A percentile compares a stretch with the other conserved stretches of the same genome.
These are phyloP conservation scores for Mechanitis messenoides DNA, from an alignment of 2,888 invertebrate species.

Conservation along the genomic window DNA sequence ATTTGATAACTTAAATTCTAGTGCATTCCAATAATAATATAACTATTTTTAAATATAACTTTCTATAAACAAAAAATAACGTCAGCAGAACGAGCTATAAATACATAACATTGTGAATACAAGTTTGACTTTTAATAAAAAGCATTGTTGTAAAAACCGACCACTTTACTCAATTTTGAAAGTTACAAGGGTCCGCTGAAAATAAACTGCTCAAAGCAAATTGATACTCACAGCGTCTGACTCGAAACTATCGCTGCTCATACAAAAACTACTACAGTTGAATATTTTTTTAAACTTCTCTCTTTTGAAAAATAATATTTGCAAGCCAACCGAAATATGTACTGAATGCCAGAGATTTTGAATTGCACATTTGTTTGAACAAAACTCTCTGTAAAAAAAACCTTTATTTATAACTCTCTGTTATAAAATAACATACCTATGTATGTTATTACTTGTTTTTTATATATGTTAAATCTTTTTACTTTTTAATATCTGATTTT, in stretches of 20 bases:
- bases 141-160: slow-evolving; percentile 1
- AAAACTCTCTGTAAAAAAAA: slow-evolving; percentile 7
- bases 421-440: too few relatives aligned
- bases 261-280: slow-evolving; percentile 15
- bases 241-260: slow-evolving; percentile 14
- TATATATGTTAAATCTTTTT: too few relatives aligned
- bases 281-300: slow-evolving; percentile 15
- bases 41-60: neutral
- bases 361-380: slow-evolving; percentile 15
- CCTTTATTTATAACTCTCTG: neutral
- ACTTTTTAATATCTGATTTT: too few relatives aligned
- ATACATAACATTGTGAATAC: neutral
- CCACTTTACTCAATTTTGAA: slow-evolving; percentile 1
- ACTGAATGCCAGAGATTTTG: slow-evolving; percentile 11
- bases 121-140: slow-evolving; percentile 5
- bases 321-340: slow-evolving; percentile 15
- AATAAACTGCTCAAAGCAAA: slow-evolving; percentile 14
- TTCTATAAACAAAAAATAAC: neutral
- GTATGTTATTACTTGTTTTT: too few relatives aligned
- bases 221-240: slow-evolving; percentile 8
- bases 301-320: slow-evolving; percentile 14
- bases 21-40: too few relatives aligned
- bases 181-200: slow-evolving; percentile 4
- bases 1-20: too few relatives aligned
- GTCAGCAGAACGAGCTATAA: neutral